Evolutionary conservation across 2,113 vertebrate genomes (phyloP), one percentile per base, ranked within the genome.

Genomic region (Bostrychus sinensis): DNA sequence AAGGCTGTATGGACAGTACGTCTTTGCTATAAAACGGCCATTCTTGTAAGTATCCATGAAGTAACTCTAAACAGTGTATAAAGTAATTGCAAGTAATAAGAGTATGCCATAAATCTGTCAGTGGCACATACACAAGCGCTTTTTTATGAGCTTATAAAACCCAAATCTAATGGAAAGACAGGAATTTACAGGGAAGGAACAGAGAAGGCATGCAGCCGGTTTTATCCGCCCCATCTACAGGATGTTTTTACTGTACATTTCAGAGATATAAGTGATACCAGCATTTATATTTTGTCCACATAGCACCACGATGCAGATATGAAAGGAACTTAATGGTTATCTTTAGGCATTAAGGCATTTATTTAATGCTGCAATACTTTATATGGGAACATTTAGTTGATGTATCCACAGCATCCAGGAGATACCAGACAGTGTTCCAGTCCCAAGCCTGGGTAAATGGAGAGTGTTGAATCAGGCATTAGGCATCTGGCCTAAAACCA

Each of bases 1-100:
- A 22, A 7, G 22, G 13, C 46, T 26, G 12, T 14, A 22, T n/a
- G n/a, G n/a, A 32, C 30, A 7, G 30, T 14, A 26, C 23, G 23
- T 26, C 12, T 6, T 25, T 5, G 12, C 22, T 13, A 14, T 25
- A 23, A 48, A 25, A 1, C 12, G 1, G 5, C 22, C 4, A 16
- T 26, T 67, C 13, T 36, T 23, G 7, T 43, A 46, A 22, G 5
- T 1, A 1, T 50, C 45, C 20, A 4, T 57, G 17, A 62, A 66
- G 51, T 1, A 16, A 43, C 67, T 73, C 26, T 11, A 34, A 58
- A 46, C 9, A 54, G 17, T 32, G 34, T 7, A 48, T 75, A 37
- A 25, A 50, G 12, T n/a, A 57, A 9, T 23, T 67, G 30, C 19
- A 16, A 38, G 20, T 6, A 19, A 59, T 42, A 16, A 23, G 38